phyloP scores from a whole-genome alignment of 1,140 invertebrate species.

The Penaeus vannamei region DNA sequence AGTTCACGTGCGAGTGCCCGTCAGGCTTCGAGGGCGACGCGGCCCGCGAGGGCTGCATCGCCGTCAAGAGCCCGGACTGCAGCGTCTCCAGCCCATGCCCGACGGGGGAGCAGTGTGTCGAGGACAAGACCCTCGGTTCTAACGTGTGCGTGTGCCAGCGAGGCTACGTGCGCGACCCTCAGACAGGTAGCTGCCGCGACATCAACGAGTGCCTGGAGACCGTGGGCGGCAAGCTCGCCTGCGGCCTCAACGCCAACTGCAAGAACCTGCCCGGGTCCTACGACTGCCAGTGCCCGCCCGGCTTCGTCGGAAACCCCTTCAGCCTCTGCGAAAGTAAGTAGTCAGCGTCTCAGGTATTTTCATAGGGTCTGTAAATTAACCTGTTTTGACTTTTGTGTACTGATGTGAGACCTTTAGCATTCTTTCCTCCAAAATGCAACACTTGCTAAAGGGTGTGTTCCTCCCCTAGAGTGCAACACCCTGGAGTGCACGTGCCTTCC shows the following conservation, averaged over 20 bases:
- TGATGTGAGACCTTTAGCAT: too few species aligned
- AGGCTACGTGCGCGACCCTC: conserved; percentile 82
- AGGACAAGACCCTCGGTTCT: conserved; percentile 80
- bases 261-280: conserved; percentile 95
- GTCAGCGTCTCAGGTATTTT: background rate
- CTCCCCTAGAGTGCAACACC: conserved; percentile 80
- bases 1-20: conserved; percentile 90
- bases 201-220: conserved; percentile 87
- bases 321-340: conserved; percentile 79
- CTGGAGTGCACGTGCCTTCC: conserved; percentile 88
- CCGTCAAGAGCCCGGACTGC: conserved; percentile 78
- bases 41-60: conserved; percentile 81
- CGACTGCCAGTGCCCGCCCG: conserved; percentile 89
- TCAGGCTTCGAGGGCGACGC: conserved; percentile 77
- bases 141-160: conserved; percentile 90
- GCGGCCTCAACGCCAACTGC: conserved; percentile 89
- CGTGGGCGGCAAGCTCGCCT: conserved; percentile 82
- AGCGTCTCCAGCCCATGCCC: conserved; percentile 84
- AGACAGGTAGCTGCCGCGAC: conserved; percentile 84
- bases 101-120: conserved; percentile 86
- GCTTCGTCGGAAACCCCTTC: conserved; percentile 91
- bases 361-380: background rate
- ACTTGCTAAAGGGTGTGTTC: too few species aligned
- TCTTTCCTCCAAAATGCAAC: too few species aligned
- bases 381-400: too few species aligned